Evolutionary conservation across 2,888 invertebrate species (phyloP).

Genomic region (Bugulina stolonifera): DNA sequence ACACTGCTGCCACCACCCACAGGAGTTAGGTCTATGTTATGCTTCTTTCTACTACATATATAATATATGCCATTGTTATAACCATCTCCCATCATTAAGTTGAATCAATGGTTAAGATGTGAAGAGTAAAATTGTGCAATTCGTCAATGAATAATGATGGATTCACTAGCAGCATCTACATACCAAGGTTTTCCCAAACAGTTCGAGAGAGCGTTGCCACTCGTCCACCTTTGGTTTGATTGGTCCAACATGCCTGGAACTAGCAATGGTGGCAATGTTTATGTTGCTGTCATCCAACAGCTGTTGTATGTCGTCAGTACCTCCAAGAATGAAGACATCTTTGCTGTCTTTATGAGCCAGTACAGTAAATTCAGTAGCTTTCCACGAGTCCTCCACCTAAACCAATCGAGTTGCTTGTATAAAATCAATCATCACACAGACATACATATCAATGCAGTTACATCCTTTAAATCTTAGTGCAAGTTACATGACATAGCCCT

Average conservation of each 20-base stretch:
- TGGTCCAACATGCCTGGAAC: slow-evolving; percentile 77
- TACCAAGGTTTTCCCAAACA: slow-evolving; percentile 77
- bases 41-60: too few relatives aligned
- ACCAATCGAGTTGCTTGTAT: background rate
- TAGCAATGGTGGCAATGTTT: slow-evolving; percentile 76
- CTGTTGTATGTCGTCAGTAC: slow-evolving; percentile 75
- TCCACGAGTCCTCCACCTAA: slow-evolving; percentile 78
- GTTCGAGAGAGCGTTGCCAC: slow-evolving; percentile 70
- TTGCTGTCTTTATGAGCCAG: slow-evolving; percentile 73
- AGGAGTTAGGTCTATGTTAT: too few relatives aligned
- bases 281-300: slow-evolving; percentile 79
- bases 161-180: slow-evolving; percentile 35
- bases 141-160: too few relatives aligned
- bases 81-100: too few relatives aligned
- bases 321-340: slow-evolving; percentile 76
- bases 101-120: too few relatives aligned
- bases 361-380: slow-evolving; percentile 70
- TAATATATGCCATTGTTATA: too few relatives aligned
- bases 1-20: too few relatives aligned
- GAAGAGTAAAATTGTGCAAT: too few relatives aligned
- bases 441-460: too few relatives aligned
- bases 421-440: too few relatives aligned
- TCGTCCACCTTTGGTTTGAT: slow-evolving; percentile 76
- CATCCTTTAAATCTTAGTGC: too few relatives aligned
- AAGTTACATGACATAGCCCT: too few relatives aligned